Evolutionary conservation across 2,888 invertebrate genomes (phyloP), one percentile per base, ranked within the genome.

Genomic region (Flexamia atlantica): DNA sequence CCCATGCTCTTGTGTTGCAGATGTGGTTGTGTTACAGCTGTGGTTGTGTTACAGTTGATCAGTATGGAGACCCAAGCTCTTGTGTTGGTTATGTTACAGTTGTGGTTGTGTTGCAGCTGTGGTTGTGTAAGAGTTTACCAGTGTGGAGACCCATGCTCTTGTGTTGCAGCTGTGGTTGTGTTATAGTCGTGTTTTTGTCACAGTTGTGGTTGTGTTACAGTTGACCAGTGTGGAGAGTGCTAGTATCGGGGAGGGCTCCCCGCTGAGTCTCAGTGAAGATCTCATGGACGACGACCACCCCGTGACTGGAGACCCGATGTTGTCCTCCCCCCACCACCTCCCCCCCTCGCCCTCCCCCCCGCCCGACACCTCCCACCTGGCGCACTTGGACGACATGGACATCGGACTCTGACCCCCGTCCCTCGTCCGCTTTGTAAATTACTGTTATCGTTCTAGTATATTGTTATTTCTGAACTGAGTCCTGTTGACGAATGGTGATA

Each of bases 231-330:
- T 64, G 28, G 64, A 64, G 28, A 64, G 64, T 64, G 64, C 64
- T 17, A 46, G 74, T 25, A 23, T 76, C 14, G 42, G 28, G 17
- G 79, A 79, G 30, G 57, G 23, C 57, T 79, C 79, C 12, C 79
- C 79, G 74, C 89, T 93, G 86, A 93, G 92, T 88, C 92, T 93
- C 87, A 92, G 94, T 89, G 94, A 94, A 86, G 94, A 95, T 89
- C 90, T 94, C 76, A 94, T 94, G 94, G 94, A 94, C 85, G 94
- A 94, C 87, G 94, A 94, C 88, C 91, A 87, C 91, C 92, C 4
- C 91, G 92, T 84, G 42, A 84, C 92, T 32, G 93, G 92, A 68
- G 94, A 95, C 89, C 92, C 94, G 4, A 93, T 94, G 92, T 89
- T 94, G 64, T 93, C 92, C n/a, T 91, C 92, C 60, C 84, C 81